These are phyloP conservation scores for Hypolimnas misippus DNA, from an alignment of 2,888 invertebrate genomes.

Conservation along the genomic window DNA sequence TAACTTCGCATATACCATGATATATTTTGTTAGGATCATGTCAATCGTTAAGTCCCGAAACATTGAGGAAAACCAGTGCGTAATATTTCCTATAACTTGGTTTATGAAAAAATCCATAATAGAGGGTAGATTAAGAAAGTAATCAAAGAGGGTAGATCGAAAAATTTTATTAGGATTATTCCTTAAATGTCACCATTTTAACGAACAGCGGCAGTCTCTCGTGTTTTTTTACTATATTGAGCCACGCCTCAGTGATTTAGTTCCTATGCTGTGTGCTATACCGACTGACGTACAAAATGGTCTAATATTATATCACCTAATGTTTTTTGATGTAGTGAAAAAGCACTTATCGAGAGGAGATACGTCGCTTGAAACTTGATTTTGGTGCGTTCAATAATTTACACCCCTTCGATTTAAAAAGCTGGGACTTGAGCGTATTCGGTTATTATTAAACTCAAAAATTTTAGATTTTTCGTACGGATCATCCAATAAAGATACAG, in stretches of 20 bases:
- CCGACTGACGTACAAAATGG: background rate
- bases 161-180: background rate
- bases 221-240: slow-evolving; percentile 14
- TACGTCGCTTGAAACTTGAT: background rate
- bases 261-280: background rate
- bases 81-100: background rate
- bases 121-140: background rate
- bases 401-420: background rate
- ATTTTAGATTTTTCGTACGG: slow-evolving; percentile 32
- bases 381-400: background rate
- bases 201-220: slow-evolving; percentile 6
- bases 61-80: slow-evolving; percentile 21
- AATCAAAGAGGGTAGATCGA: too few relatives aligned
- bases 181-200: slow-evolving; percentile 4
- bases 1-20: slow-evolving; percentile 50
- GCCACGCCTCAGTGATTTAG: slow-evolving; percentile 3
- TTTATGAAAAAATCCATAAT: background rate
- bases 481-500: slow-evolving; percentile 48
- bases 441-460: slow-evolving; percentile 6
- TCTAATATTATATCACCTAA: background rate
- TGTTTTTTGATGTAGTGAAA: slow-evolving; percentile 8
- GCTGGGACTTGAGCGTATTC: slow-evolving; percentile 11
- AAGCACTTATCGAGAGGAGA: slow-evolving; percentile 4
- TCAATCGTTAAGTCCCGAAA: slow-evolving; percentile 15
- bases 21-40: slow-evolving; percentile 13